These are phyloP conservation scores for Neogobius melanostomus DNA, from an alignment of 2,113 vertebrate genomes.

Conservation along the genomic window DNA sequence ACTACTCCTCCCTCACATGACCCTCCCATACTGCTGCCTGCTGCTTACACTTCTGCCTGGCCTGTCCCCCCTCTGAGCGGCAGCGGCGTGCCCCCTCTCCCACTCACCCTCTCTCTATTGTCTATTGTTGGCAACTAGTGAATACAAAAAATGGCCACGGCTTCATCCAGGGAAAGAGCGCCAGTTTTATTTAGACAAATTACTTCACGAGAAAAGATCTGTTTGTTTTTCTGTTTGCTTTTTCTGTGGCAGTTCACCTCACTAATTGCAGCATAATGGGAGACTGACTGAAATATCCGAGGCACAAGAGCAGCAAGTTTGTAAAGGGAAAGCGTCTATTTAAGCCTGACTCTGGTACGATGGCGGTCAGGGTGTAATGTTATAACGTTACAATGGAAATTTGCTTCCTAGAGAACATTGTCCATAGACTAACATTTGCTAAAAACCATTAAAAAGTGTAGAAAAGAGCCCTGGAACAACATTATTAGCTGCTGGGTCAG, in stretches of 20 bases:
- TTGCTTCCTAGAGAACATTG: no score
- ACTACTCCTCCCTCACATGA: slow-evolving; percentile 68
- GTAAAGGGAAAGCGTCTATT: neutral
- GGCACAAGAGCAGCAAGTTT: neutral
- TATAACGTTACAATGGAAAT: no score
- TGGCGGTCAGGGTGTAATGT: no score
- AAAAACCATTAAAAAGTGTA: no score
- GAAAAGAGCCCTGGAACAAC: no score
- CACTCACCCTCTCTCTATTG: slow-evolving; percentile 51
- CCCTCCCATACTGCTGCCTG: slow-evolving; percentile 50
- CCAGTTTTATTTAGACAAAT: slow-evolving; percentile 35
- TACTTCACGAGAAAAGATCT: slow-evolving; percentile 13
- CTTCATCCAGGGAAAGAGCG: slow-evolving; percentile 12
- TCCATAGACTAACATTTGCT: no score
- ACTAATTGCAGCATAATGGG: slow-evolving; percentile 19
- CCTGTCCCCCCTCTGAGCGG: slow-evolving; percentile 52
- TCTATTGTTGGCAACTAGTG: slow-evolving; percentile 55
- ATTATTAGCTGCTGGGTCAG: no score
- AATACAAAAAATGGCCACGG: slow-evolving; percentile 12
- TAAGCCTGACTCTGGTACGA: no score
- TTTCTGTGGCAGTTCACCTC: slow-evolving; percentile 8
- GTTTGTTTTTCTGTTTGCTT: slow-evolving; percentile 7
- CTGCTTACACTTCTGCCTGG: slow-evolving; percentile 51
- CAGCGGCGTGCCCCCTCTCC: slow-evolving; percentile 55
- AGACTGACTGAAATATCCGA: neutral